Conservation (phyloP, 2,797 vertebrate genomes). For the Australoheros facetus region DNA sequence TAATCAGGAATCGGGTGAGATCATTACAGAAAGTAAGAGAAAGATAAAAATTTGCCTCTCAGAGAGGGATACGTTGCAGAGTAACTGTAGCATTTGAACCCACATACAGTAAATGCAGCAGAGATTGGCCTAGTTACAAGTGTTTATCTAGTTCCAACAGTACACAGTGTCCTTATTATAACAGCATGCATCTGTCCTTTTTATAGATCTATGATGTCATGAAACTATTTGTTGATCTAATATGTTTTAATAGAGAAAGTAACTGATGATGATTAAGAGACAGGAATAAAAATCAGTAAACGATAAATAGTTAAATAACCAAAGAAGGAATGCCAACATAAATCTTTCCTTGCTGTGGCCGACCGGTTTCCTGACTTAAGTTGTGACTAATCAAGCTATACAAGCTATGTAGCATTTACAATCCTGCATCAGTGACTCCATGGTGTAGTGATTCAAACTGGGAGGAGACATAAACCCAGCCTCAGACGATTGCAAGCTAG, state of each 20-base stretch:
- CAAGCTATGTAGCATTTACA: neutral
- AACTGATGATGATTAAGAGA: neutral
- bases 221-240: neutral
- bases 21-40: conserved; percentile 9
- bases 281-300: neutral
- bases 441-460: neutral
- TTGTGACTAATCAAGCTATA: neutral
- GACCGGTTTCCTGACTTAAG: neutral
- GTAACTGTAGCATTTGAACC: conserved; percentile 39
- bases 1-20: conserved; percentile 27
- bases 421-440: neutral
- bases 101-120: conserved; percentile 56
- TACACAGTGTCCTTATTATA: conserved; percentile 59
- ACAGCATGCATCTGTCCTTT: conserved; percentile 24
- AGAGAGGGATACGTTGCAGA: conserved; percentile 9
- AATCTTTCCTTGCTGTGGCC: neutral
- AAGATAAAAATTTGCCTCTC: conserved; percentile 21
- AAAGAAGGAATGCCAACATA: neutral
- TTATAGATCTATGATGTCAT: conserved; percentile 14
- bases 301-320: neutral
- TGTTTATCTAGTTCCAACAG: conserved; percentile 49
- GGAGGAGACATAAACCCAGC: neutral
- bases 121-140: conserved; percentile 60
- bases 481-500: neutral
- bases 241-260: neutral